Conservation (phyloP, 2,113 vertebrate species). For the Nansenia antarctica region DNA sequence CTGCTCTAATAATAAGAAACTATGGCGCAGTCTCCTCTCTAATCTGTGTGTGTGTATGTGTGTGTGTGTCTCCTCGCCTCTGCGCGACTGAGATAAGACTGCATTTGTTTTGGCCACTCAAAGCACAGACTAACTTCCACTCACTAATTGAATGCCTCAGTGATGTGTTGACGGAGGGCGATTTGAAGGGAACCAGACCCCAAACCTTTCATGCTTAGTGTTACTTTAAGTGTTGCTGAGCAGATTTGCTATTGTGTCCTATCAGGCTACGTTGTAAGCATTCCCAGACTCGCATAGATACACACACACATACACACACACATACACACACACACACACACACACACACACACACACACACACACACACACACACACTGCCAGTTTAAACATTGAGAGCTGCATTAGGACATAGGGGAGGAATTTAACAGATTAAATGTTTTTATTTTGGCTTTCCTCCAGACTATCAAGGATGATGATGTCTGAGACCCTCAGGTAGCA, state of each 20-base stretch:
- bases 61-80: slow-evolving; percentile 31
- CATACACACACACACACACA: background rate
- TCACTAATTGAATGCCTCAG: slow-evolving; percentile 40
- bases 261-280: slow-evolving; percentile 1
- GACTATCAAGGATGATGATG: background rate
- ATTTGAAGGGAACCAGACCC: slow-evolving; percentile 22
- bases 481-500: too few species aligned
- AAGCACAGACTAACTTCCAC: slow-evolving; percentile 35
- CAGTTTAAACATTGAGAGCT: background rate
- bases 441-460: slow-evolving; percentile 9
- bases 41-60: slow-evolving; percentile 48
- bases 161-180: slow-evolving; percentile 32
- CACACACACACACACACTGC: background rate
- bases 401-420: slow-evolving; percentile 21
- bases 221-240: slow-evolving; percentile 18
- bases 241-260: slow-evolving; percentile 20
- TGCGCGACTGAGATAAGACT: slow-evolving; percentile 70
- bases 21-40: slow-evolving; percentile 64
- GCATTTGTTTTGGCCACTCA: slow-evolving; percentile 59
- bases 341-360: background rate
- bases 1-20: slow-evolving; percentile 71
- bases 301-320: slow-evolving; percentile 1
- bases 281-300: background rate
- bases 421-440: slow-evolving; percentile 24
- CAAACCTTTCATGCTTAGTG: slow-evolving; percentile 5